Percentiles rank a stretch among this genome's conserved stretches.
Conservation (phyloP, 2,888 invertebrate genomes). For the Agriopis marginaria region DNA sequence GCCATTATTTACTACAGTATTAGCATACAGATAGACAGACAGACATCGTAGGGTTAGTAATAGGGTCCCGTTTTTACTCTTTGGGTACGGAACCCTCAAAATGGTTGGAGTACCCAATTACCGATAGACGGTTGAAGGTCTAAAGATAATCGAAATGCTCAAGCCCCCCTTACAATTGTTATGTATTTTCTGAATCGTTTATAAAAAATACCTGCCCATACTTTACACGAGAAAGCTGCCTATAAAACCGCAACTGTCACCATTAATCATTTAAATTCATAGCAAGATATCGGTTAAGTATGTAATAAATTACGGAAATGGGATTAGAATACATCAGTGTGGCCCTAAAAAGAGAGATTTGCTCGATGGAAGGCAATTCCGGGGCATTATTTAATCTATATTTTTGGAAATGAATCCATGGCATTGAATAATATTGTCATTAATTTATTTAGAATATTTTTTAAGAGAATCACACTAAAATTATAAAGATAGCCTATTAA, state of each 20-base stretch:
- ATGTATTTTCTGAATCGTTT: not conserved
- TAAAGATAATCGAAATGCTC: too few relatives aligned
- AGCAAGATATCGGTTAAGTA: constrained; percentile 46
- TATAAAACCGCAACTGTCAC: constrained; percentile 40
- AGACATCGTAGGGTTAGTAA: too few relatives aligned
- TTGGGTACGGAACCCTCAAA: too few relatives aligned
- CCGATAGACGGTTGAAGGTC: too few relatives aligned
- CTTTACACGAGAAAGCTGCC: constrained; percentile 17
- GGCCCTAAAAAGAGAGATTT: constrained; percentile 40
- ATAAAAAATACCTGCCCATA: constrained; percentile 17
- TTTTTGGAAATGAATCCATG: constrained; percentile 19
- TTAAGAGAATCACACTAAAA: too few relatives aligned
- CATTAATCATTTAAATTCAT: constrained; percentile 48
- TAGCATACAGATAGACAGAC: too few relatives aligned
- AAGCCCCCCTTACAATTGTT: not conserved
- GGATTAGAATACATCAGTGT: constrained; percentile 43
- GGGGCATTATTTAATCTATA: constrained; percentile 20
- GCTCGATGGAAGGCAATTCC: constrained; percentile 26
- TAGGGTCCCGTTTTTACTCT: too few relatives aligned
- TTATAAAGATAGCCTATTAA: too few relatives aligned
- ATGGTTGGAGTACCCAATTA: too few relatives aligned
- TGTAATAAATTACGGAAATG: constrained; percentile 45
- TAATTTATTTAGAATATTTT: not conserved
- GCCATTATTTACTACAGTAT: too few relatives aligned
- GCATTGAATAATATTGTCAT: constrained; percentile 1